Evolutionary conservation across 2,113 vertebrate species (phyloP).

Genomic region (Murina feae): DNA sequence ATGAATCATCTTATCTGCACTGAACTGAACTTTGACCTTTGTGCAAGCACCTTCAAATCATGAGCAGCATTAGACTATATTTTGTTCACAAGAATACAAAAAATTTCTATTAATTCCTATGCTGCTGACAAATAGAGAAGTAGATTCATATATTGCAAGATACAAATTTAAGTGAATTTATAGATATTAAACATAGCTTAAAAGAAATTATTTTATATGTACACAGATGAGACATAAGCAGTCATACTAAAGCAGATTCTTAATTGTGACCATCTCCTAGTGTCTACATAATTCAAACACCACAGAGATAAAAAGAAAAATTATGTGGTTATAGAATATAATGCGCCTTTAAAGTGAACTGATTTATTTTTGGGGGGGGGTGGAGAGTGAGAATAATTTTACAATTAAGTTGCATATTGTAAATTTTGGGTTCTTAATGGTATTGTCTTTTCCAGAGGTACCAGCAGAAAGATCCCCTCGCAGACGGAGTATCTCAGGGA

Average conservation of each 20-base stretch:
- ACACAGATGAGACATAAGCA: background rate
- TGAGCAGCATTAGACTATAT: conserved; percentile 49
- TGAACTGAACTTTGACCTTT: conserved; percentile 77
- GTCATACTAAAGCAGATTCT: conserved; percentile 7
- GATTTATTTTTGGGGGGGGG: background rate
- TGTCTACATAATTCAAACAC: conserved; percentile 16
- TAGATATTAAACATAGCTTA: conserved; percentile 14
- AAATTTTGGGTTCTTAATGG: background rate
- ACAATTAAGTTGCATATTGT: background rate
- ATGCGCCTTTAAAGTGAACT: conserved; percentile 40
- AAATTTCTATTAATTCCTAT: conserved; percentile 61
- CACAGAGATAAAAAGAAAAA: conserved; percentile 38
- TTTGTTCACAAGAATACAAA: conserved; percentile 42
- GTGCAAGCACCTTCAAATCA: conserved; percentile 28
- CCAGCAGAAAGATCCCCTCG: conserved; percentile 93
- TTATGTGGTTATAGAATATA: background rate
- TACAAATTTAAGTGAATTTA: background rate
- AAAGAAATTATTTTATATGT: conserved; percentile 43
- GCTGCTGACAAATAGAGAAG: conserved; percentile 25
- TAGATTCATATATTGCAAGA: background rate
- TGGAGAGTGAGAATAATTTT: conserved; percentile 20
- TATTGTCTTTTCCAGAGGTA: conserved; percentile 83
- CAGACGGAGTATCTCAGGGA: conserved; percentile 95
- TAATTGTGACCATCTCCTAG: conserved; percentile 20
- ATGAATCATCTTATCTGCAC: conserved; percentile 51